These are phyloP conservation scores for Bergia sp. DNA, from an alignment of 92 coral and sea anemone genomes.

Conservation along the genomic window DNA sequence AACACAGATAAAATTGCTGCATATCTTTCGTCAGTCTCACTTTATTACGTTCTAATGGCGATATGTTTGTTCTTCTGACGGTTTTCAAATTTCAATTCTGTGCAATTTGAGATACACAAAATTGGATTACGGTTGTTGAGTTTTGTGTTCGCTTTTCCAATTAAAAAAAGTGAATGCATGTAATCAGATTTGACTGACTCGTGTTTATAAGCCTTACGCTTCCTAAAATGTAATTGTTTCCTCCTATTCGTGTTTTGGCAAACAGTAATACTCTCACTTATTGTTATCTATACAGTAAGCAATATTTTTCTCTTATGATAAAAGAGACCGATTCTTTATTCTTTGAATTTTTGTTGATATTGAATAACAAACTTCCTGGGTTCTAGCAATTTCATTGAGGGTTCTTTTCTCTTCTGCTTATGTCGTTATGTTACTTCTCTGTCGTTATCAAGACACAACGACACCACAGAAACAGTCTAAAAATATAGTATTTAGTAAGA, in stretches of 20 bases:
- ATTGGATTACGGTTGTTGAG: background rate
- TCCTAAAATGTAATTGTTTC: background rate
- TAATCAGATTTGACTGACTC: background rate
- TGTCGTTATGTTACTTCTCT: background rate
- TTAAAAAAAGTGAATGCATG: constrained; percentile 11
- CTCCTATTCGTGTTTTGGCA: background rate
- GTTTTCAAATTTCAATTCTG: background rate
- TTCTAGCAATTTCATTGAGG: background rate
- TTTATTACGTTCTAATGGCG: background rate
- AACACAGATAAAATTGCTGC: background rate
- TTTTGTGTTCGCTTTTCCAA: constrained; percentile 6
- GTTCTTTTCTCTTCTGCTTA: background rate
- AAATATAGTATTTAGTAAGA: background rate
- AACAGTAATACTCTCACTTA: background rate
- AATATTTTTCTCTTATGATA: constrained; percentile 4
- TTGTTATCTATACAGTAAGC: background rate
- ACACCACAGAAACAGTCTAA: background rate
- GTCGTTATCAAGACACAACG: background rate
- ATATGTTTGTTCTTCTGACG: constrained; percentile 10
- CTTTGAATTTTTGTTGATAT: background rate
- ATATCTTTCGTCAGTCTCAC: background rate
- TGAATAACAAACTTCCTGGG: constrained; percentile 15
- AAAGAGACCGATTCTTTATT: constrained; percentile 11
- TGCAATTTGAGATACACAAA: background rate
- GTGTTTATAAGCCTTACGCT: background rate